These are phyloP conservation scores for Pristiophorus japonicus DNA, from an alignment of 2,113 vertebrate genomes.

Conservation along the genomic window DNA sequence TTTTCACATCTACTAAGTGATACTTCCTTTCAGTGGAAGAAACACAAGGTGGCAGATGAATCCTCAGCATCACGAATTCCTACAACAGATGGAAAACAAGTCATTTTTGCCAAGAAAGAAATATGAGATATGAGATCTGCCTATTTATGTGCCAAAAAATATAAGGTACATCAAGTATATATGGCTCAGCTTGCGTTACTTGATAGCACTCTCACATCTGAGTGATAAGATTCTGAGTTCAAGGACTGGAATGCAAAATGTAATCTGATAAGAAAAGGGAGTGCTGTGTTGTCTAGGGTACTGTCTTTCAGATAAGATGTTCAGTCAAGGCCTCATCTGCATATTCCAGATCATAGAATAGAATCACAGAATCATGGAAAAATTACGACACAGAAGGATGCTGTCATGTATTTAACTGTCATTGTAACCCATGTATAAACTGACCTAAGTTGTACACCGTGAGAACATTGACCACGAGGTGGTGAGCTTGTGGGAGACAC, in stretches of 20 bases:
- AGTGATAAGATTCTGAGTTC: neutral
- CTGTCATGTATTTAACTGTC: too few relatives aligned
- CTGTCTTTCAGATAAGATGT: neutral
- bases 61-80: neutral
- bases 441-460: too few relatives aligned
- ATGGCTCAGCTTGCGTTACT: neutral
- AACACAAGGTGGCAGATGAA: neutral
- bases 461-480: too few relatives aligned
- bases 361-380: too few relatives aligned
- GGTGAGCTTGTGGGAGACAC: too few relatives aligned
- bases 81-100: constrained; percentile 23
- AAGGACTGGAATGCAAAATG: neutral
- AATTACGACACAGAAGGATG: too few relatives aligned
- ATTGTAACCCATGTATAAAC: too few relatives aligned
- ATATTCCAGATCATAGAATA: neutral
- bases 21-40: neutral
- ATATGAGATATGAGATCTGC: neutral
- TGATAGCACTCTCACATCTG: neutral
- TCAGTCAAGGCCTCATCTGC: neutral
- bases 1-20: neutral
- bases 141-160: neutral
- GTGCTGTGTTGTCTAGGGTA: neutral
- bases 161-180: neutral
- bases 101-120: neutral
- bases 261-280: neutral